Evolutionary conservation across 1,140 invertebrate genomes (phyloP), one percentile per base, ranked within the genome.

Genomic region (Streblospio benedicti): DNA sequence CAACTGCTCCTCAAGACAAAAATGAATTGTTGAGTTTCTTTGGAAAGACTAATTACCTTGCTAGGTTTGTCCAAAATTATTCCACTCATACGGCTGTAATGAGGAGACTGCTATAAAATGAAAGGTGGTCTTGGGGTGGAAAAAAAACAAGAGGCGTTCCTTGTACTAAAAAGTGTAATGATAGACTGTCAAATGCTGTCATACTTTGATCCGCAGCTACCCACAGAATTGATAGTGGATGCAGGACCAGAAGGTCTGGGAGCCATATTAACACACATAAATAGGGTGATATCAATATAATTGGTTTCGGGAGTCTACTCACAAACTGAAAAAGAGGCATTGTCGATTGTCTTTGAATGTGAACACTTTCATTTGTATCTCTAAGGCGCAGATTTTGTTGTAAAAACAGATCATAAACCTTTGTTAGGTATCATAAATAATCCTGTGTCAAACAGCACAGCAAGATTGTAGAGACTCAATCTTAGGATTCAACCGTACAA

Each of bases 301-400:
- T 67, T 4, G 62, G 58, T 4, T 67, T 51, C 28, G 38, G 30
- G 16, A 44, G 23, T 33, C 58, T 76, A 78, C 58, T 67, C 67
- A 0, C 73, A 68, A 5, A 73, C 66, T 20, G 78, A 81, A 59
- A 65, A 62, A 49, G 73, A 79, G 63, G 65, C 51, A 31, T 53
- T 74, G 23, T 76, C 72, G 6, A 59, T 76, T 9, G 65, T 79
- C 9, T 76, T 62, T 61, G 67, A 70, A 4, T 58, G 76, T 9
- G 60, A 72, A 49, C 72, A 74, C 35, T 79, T 79, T 59, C 53
- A 69, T 28, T 57, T 63, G 16, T 82, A 60, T 18, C 65, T 69
- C 25, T 66, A 74, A 9, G 75, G 76, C 18, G 60, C 59, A 33
- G 45, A 68, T 32, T 75, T 68, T 23, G 65, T 18, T 28, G 44